Conservation (phyloP, 2,797 vertebrate genomes). For the Rhinophrynus dorsalis region DNA sequence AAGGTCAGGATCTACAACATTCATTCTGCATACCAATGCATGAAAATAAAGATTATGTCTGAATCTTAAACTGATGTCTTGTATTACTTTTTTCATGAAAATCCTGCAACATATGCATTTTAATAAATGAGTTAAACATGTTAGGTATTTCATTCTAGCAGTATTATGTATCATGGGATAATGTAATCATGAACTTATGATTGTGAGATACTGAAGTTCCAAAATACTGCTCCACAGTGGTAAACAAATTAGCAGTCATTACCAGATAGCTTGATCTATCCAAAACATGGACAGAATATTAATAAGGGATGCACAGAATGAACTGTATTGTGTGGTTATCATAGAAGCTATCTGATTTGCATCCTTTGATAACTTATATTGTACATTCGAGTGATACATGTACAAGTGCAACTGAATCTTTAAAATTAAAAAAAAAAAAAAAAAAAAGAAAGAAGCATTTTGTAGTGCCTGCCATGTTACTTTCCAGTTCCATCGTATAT, state of each 20-base stretch:
- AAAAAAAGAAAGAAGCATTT: too few species aligned
- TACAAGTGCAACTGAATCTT: background rate
- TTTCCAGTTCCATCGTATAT: background rate
- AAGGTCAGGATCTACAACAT: background rate
- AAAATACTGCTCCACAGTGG: background rate
- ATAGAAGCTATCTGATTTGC: background rate
- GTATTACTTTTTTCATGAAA: slow-evolving; percentile 15
- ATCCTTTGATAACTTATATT: background rate
- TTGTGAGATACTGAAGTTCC: background rate
- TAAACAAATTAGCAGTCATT: slow-evolving; percentile 44
- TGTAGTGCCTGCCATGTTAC: background rate
- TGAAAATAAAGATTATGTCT: slow-evolving; percentile 1
- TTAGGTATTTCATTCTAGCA: background rate
- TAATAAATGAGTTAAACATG: background rate
- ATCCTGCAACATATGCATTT: background rate
- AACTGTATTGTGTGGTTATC: background rate
- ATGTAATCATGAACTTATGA: slow-evolving; percentile 9
- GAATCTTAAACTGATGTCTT: slow-evolving; percentile 9
- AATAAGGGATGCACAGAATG: slow-evolving; percentile 10
- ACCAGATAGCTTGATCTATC: slow-evolving; percentile 14
- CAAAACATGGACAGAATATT: slow-evolving; percentile 21
- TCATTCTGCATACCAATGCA: background rate
- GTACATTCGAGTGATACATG: background rate
- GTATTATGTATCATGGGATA: background rate
- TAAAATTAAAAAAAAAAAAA: too few species aligned